Conservation (phyloP, 2,113 vertebrate genomes). For the Scopus umbretta region DNA sequence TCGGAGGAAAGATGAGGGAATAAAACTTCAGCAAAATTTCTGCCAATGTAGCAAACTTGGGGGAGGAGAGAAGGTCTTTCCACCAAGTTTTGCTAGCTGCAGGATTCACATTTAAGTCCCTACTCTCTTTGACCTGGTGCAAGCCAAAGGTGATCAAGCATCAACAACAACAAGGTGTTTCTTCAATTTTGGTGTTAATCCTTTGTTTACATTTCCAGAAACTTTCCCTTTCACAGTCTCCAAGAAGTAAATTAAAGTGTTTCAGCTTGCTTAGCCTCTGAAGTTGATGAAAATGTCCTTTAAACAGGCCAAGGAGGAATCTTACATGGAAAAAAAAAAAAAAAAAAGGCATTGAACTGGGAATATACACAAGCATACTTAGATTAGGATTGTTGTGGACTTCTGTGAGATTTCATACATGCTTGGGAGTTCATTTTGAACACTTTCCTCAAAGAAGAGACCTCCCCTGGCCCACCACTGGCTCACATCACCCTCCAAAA, state of each 20-base stretch:
- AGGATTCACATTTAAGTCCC: neutral
- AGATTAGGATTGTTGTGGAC: neutral
- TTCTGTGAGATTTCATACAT: neutral
- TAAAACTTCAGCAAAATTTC: neutral
- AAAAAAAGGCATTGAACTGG: neutral
- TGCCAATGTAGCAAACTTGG: neutral
- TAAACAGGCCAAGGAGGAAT: neutral
- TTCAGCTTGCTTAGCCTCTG: neutral
- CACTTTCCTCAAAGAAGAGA: neutral
- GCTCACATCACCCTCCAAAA: neutral
- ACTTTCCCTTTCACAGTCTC: neutral
- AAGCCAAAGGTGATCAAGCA: neutral
- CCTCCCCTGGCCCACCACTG: neutral
- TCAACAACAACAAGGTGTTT: neutral
- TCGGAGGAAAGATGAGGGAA: neutral
- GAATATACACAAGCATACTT: neutral
- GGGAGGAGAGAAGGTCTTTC: neutral
- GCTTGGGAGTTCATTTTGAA: neutral
- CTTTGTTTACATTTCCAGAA: neutral
- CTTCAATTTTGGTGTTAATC: neutral
- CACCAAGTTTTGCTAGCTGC: neutral
- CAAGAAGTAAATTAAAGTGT: neutral
- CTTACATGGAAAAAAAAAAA: rapidly evolving
- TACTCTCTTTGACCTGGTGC: neutral
- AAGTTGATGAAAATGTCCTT: neutral